Percentiles rank a stretch among this genome's conserved stretches.
phyloP scores from a whole-genome alignment of 2,888 invertebrate genomes.

The Helicoverpa assulta region DNA sequence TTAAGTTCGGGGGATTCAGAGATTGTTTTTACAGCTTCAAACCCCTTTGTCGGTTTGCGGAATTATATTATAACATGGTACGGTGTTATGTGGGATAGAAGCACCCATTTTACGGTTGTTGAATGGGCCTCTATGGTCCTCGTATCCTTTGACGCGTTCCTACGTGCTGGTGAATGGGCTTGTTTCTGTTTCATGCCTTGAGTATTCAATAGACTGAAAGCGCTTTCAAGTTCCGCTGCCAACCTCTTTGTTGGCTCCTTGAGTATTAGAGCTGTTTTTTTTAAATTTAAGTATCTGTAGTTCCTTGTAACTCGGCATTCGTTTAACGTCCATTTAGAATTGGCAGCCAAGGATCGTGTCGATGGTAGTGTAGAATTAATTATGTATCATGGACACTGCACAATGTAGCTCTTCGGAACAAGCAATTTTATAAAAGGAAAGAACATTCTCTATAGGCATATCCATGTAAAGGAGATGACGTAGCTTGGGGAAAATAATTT shows the following conservation, averaged over 20 bases:
- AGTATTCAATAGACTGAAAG: constrained; percentile 77
- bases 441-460: too few species aligned
- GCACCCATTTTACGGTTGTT: constrained; percentile 82
- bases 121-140: constrained; percentile 74
- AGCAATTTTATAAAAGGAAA: neutral
- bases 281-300: constrained; percentile 20
- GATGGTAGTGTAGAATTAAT: neutral
- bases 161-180: constrained; percentile 84
- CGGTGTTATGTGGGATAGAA: constrained; percentile 72
- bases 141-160: constrained; percentile 77
- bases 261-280: constrained; percentile 29
- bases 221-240: constrained; percentile 59
- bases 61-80: constrained; percentile 74
- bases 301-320: constrained; percentile 26
- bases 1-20: constrained; percentile 79
- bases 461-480: neutral
- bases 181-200: constrained; percentile 86
- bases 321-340: constrained; percentile 27
- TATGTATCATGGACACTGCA: too few species aligned
- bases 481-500: neutral
- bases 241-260: constrained; percentile 42
- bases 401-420: neutral
- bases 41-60: constrained; percentile 87
- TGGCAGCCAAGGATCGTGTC: neutral
- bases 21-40: constrained; percentile 89